Percentiles rank a stretch among this genome's conserved stretches.
Evolutionary conservation across 2,113 vertebrate species (phyloP).

Genomic region (Nestor notabilis): DNA sequence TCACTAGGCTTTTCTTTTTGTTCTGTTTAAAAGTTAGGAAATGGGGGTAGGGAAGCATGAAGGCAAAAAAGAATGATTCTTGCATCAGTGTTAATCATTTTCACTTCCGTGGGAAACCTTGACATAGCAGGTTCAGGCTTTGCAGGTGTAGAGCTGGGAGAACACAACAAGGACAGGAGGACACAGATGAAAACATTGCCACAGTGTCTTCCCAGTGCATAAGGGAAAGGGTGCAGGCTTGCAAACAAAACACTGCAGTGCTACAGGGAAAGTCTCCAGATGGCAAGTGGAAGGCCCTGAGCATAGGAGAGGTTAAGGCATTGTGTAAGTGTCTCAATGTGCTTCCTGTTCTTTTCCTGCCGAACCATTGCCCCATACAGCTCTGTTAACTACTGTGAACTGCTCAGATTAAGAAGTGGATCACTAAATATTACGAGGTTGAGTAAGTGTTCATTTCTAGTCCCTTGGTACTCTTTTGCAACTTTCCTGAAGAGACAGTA

Average conservation of each 20-base stretch:
- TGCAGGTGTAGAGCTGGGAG: background rate
- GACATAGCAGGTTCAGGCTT: background rate
- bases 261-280: background rate
- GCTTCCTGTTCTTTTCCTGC: background rate
- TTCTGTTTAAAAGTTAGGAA: background rate
- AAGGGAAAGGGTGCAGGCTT: background rate
- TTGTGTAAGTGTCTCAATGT: rapidly evolving
- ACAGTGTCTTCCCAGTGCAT: rapidly evolving
- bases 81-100: background rate
- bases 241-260: background rate
- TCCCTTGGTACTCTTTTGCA: background rate
- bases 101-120: background rate
- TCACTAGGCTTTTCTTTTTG: background rate
- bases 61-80: background rate
- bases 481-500: background rate
- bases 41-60: background rate
- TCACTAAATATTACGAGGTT: background rate
- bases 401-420: background rate
- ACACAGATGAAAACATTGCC: background rate
- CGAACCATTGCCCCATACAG: background rate
- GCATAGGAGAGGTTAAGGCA: background rate
- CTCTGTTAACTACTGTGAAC: background rate
- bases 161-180: background rate
- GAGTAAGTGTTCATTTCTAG: background rate
- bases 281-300: background rate